Conservation (phyloP, 2,888 invertebrate species). For the Zygaena filipendulae region DNA sequence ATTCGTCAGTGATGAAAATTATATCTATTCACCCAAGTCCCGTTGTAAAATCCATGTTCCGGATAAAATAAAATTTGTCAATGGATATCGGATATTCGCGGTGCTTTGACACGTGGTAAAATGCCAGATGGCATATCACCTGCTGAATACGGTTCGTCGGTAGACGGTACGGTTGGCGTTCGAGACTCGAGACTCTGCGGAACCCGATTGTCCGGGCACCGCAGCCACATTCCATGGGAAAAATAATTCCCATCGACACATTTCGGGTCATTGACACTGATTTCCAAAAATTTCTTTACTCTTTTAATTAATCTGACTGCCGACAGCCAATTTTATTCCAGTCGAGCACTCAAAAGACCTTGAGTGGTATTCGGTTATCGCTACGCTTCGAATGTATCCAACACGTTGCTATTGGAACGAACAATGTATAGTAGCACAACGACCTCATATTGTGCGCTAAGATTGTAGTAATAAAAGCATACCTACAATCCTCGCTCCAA, state of each 20-base stretch:
- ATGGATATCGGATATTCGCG: slow-evolving; percentile 21
- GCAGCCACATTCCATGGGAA: slow-evolving; percentile 46
- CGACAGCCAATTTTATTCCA: no score
- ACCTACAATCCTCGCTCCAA: no score
- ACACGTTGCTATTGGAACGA: no score
- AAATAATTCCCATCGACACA: slow-evolving; percentile 35
- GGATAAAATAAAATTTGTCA: slow-evolving; percentile 6
- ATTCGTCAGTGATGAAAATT: no score
- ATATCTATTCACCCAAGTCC: no score
- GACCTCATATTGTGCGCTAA: no score
- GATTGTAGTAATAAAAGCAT: no score
- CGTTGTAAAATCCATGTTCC: slow-evolving; percentile 9
- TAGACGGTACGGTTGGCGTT: slow-evolving; percentile 1
- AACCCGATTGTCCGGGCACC: slow-evolving; percentile 35
- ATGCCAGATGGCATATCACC: slow-evolving; percentile 53
- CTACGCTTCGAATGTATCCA: no score
- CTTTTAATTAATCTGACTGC: slow-evolving; percentile 19
- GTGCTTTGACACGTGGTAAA: slow-evolving; percentile 44
- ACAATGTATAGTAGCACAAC: no score
- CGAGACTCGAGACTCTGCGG: slow-evolving; percentile 32
- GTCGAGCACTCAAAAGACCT: slow-evolving; percentile 2
- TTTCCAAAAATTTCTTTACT: slow-evolving; percentile 20
- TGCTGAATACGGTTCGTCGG: slow-evolving; percentile 23
- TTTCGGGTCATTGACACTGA: slow-evolving; percentile 40
- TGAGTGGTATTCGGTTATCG: no score